Evolutionary conservation across 2,797 vertebrate species (phyloP), one percentile per base, ranked within the genome.

Genomic region (Gymnothorax reevesii): DNA sequence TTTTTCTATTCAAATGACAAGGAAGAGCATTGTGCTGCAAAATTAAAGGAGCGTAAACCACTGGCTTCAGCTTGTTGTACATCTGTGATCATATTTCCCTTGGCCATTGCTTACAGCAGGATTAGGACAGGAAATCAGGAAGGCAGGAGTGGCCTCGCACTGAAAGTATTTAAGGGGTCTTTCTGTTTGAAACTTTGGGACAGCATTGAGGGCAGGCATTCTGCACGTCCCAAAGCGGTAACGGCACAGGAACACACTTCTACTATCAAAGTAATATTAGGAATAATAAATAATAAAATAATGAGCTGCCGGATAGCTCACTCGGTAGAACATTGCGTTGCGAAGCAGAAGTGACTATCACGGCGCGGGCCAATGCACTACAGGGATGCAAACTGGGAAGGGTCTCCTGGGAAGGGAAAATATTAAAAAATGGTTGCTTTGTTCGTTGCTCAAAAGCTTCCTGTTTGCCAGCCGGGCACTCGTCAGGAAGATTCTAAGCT

Each of bases 81-180:
- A 77, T 87, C 89, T 85, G 89, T 88, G 90, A 88, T 92, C 91
- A 71, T 83, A 91, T 86, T 92, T 94, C 90, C 88, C 6, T 88
- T 89, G 93, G 93, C 89, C 91, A 89, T 90, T 90, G 90, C 93
- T 93, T 91, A 92, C 88, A 89, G 86, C 92, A 90, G 91, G 92
- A 42, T 75, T 84, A 92, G 93, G 87, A 87, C 88, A 83, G 88
- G 91, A 90, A 93, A 87, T 66, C 22, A 82, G 83, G 71, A 25
- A 73, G 84, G 79, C 85, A 77, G 54, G 22, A 89, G 64, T 59
- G 71, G 25, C 17, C 52, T 60, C 57, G 83, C 7, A 17, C 42
- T 77, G 9, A 27, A 84, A 86, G 86, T 83, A 85, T 89, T 82
- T 82, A 77, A 86, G 55, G 75, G 88, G 83, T 7, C 87, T 87